Conservation (phyloP, 2,797 vertebrate genomes). For the Xerus rutilus region DNA sequence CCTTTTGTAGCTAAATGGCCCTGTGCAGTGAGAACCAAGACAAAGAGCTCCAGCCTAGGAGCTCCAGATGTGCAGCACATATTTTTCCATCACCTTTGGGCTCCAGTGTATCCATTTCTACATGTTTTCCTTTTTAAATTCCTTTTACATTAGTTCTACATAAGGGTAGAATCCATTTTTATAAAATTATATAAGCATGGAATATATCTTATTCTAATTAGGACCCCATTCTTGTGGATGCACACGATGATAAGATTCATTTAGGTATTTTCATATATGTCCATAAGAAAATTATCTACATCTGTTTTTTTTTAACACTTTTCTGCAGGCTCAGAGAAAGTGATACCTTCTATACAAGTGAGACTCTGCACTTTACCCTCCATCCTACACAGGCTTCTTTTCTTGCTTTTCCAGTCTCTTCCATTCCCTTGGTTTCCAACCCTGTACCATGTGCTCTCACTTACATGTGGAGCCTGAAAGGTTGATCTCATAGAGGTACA, state of each 20-base stretch:
- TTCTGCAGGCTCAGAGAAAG: neutral
- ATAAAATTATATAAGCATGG: no score
- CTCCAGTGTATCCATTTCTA: neutral
- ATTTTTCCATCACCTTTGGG: neutral
- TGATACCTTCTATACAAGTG: neutral
- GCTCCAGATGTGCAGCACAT: neutral
- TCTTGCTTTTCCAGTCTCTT: neutral
- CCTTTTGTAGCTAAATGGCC: neutral
- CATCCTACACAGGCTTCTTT: neutral
- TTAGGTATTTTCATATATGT: no score
- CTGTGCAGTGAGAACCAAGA: neutral
- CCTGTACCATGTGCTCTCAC: neutral
- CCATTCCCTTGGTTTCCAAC: neutral
- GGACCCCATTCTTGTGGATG: no score
- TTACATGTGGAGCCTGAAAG: no score
- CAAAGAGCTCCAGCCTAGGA: neutral
- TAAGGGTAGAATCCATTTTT: no score
- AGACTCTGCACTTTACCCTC: neutral
- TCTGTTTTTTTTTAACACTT: neutral
- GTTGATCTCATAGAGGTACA: neutral
- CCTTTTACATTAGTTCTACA: no score
- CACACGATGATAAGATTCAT: no score
- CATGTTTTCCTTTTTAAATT: no score
- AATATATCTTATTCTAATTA: no score
- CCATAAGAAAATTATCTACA: no score